Base-by-base conservation (phyloP, 2,888 invertebrate species). In the Belgica antarctica region DNA sequence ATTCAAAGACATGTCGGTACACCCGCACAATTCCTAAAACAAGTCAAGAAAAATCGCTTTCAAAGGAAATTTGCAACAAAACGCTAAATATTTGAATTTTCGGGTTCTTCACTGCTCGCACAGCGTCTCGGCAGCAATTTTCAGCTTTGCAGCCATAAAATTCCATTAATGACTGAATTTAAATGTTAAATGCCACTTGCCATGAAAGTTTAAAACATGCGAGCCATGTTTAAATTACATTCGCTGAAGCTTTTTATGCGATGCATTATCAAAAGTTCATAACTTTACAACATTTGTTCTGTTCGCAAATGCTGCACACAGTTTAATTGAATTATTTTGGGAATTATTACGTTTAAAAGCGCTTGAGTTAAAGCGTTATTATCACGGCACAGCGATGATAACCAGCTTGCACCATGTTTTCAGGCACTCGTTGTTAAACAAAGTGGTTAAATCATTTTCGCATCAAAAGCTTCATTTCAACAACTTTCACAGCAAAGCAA, bases 301-400 rank as follows among this genome's bases (percentile, higher is more conserved):
- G 15, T 15, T 59, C 12, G 5, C 59, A 27, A 27, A 59, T 24
- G 7, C n/a, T 62, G 62, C 62, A 24, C 36, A 41, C 22, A 63
- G 17, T 63, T 63, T 41, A 63, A 63, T 63, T 63, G 63, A 63
- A 63, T 63, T 63, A 63, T 63, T 63, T 63, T 19, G 15, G 24
- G 41, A 1, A 41, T n/a, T 5, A 41, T n/a, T 15, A 41, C n/a
- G 41, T n/a, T n/a, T n/a, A n/a, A n/a, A 41, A 41, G 41, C 41
- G 41, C 10, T 41, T 41, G 41, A 12, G 3, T 41, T 41, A 5
- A 41, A 41, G 15, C 41, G 41, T 41, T 41, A 41, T 41, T 41
- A 41, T 41, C 41, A 15, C 41, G 3, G 41, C 3, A 41, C n/a
- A 5, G 41, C 41, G 41, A 41, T n/a, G n/a, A n/a, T 41, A 41